phyloP scores from a whole-genome alignment of 2,797 vertebrate species.

The Monodelphis domestica region DNA sequence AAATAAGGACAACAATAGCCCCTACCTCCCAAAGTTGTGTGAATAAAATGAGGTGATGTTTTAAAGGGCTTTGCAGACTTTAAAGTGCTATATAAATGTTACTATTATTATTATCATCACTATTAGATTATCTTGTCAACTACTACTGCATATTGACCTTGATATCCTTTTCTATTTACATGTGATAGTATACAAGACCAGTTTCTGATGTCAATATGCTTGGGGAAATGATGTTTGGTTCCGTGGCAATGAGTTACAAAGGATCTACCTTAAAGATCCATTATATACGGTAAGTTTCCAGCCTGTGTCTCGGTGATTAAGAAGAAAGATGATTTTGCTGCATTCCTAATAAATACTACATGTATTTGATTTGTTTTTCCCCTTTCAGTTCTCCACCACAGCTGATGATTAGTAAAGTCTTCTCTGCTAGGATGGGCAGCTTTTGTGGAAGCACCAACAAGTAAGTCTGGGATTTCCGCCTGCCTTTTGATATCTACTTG shows the following conservation, averaged over 20 bases:
- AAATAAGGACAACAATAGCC: not conserved
- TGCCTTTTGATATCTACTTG: no score
- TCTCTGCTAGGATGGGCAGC: slow-evolving; percentile 90
- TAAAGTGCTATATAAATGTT: not conserved
- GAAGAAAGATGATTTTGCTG: slow-evolving; percentile 8
- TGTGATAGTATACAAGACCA: slow-evolving; percentile 88
- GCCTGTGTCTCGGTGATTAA: slow-evolving; percentile 9
- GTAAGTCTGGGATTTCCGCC: slow-evolving; percentile 81
- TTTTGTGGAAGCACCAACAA: slow-evolving; percentile 90
- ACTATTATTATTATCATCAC: not conserved
- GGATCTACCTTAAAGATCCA: slow-evolving; percentile 93
- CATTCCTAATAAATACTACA: slow-evolving; percentile 53
- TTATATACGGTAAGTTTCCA: slow-evolving; percentile 89
- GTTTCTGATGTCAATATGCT: slow-evolving; percentile 93
- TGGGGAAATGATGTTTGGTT: slow-evolving; percentile 94
- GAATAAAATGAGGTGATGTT: not conserved
- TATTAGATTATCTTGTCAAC: not conserved
- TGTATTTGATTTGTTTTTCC: slow-evolving; percentile 56
- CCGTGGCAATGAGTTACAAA: slow-evolving; percentile 93
- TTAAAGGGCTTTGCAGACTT: not conserved
- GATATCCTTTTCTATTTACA: slow-evolving; percentile 21
- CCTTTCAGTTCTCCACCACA: slow-evolving; percentile 90
- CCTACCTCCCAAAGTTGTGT: not conserved
- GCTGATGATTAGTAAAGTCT: slow-evolving; percentile 94
- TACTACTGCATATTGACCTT: slow-evolving; percentile 3